These are phyloP conservation scores for Eleutherodactylus coqui DNA, from an alignment of 2,797 vertebrate species.

Conservation along the genomic window DNA sequence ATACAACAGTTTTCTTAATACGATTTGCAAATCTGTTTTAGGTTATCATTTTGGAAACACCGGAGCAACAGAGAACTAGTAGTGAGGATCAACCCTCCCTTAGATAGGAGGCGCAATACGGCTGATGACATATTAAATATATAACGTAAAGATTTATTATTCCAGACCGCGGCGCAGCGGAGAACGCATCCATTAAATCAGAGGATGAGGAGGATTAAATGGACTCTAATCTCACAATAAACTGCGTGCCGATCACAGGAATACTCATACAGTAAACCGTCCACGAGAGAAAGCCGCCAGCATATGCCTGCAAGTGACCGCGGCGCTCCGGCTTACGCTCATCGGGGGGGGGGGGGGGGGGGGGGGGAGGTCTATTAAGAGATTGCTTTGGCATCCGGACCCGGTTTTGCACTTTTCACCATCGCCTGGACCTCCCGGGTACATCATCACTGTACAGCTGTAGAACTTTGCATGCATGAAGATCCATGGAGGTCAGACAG, in stretches of 20 bases:
- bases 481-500: too few relatives aligned
- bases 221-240: conserved; percentile 21
- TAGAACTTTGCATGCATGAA: not conserved
- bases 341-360: not conserved
- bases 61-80: too few relatives aligned
- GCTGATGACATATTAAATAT: not conserved
- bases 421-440: not conserved
- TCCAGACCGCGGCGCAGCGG: not conserved
- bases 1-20: too few relatives aligned
- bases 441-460: not conserved
- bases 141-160: not conserved
- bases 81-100: too few relatives aligned
- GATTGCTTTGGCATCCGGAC: not conserved
- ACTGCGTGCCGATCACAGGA: not conserved
- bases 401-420: not conserved
- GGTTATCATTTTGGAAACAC: too few relatives aligned
- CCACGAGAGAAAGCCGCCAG: not conserved
- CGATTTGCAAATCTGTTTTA: too few relatives aligned
- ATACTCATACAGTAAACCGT: conserved; percentile 9
- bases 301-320: not conserved
- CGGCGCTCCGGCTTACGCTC: not conserved
- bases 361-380: not conserved
- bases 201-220: conserved; percentile 21
- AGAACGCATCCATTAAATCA: not conserved
- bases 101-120: too few relatives aligned